These are phyloP conservation scores for Poeciliopsis retropinna DNA, from an alignment of 2,113 vertebrate species.

Conservation along the genomic window DNA sequence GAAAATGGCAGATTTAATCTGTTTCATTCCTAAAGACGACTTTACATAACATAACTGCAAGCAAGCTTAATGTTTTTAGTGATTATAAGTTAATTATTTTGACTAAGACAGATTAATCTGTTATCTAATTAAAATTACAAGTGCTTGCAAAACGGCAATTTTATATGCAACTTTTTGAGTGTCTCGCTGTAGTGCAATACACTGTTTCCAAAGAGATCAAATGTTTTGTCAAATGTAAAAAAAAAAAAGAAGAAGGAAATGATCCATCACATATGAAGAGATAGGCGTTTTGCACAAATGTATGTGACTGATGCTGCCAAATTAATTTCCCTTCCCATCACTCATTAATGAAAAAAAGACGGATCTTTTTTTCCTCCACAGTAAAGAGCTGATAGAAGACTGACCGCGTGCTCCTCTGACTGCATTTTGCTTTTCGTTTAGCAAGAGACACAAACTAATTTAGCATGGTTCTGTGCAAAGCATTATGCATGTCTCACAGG, in stretches of 20 bases:
- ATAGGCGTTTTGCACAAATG: neutral
- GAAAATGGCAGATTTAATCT: neutral
- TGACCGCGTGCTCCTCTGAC: slow-evolving; percentile 25
- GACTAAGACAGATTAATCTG: neutral
- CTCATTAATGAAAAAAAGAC: slow-evolving; percentile 13
- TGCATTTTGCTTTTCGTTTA: slow-evolving; percentile 47
- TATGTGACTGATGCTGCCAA: slow-evolving; percentile 14
- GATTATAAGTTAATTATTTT: neutral
- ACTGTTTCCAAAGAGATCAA: neutral
- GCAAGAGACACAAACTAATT: slow-evolving; percentile 57
- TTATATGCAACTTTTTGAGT: neutral
- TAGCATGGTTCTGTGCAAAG: slow-evolving; percentile 53
- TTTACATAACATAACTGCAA: neutral
- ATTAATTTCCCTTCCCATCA: slow-evolving; percentile 5
- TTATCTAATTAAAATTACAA: neutral
- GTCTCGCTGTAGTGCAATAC: neutral
- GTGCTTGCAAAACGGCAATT: neutral
- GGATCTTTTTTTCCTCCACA: neutral
- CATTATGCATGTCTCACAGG: slow-evolving; percentile 56
- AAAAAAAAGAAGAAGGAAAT: neutral
- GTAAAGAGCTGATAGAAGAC: slow-evolving; percentile 3
- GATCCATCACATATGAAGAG: neutral
- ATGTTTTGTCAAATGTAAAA: neutral
- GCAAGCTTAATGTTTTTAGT: neutral
- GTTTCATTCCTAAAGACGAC: neutral